A percentile compares a stretch with the other conserved stretches of the same genome.
These are phyloP conservation scores for Pachyramphus minor DNA, from an alignment of 2,113 vertebrate species.

Conservation along the genomic window DNA sequence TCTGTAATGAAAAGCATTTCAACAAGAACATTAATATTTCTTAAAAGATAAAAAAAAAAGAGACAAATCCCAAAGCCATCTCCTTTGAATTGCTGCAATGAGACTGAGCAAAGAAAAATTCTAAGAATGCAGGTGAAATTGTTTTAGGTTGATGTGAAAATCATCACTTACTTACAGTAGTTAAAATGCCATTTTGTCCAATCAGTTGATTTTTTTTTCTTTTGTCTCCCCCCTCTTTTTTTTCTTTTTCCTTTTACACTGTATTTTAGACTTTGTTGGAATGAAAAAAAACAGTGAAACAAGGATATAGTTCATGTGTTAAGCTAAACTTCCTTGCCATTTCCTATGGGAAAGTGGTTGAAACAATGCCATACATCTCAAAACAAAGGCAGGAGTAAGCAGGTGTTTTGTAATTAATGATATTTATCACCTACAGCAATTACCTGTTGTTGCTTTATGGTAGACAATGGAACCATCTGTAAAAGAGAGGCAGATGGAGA, in stretches of 20 bases:
- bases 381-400: not conserved
- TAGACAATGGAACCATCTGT: not conserved
- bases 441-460: not conserved
- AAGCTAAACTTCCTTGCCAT: not conserved
- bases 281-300: not conserved
- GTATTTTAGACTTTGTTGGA: not conserved
- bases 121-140: constrained; percentile 25
- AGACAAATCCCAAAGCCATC: not conserved
- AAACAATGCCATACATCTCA: not conserved
- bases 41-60: not conserved
- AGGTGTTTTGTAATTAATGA: not conserved
- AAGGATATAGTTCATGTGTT: not conserved
- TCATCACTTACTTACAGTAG: constrained; percentile 23
- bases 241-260: not conserved
- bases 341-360: not conserved
- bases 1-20: constrained; percentile 49
- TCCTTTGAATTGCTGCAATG: not conserved
- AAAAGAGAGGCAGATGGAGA: not conserved
- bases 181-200: not conserved
- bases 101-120: constrained; percentile 10
- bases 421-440: not conserved
- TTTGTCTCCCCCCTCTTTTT: not conserved
- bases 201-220: not conserved
- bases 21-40: constrained; percentile 34
- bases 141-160: constrained; percentile 36